Evolutionary conservation across 2,888 invertebrate genomes (phyloP), one percentile per base, ranked within the genome.

Genomic region (Lobophora halterata): DNA sequence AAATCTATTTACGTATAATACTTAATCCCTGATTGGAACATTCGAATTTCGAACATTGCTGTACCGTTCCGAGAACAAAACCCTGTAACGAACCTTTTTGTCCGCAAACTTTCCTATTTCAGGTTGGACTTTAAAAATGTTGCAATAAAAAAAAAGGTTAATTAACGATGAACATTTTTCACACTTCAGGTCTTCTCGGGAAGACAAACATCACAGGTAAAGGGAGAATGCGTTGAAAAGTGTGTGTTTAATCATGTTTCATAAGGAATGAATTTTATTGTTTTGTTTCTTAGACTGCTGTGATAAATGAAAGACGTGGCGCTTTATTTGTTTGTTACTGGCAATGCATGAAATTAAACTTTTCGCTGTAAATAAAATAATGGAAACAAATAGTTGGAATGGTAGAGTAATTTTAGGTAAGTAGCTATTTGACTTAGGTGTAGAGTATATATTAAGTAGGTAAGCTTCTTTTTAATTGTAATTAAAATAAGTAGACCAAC

Each of bases 141-240:
- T 65, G 68, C 71, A 65, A 65, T 63, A 32, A 57, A 73, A 78
- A 74, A 77, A 75, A 77, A 70, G 65, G 71, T 75, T 74, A 80
- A 81, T 82, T 86, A 85, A 86, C 81, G 79, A 80, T 85, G 81
- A 82, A 80, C 66, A 79, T 86, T 87, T 86, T 86, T 86, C 85
- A 86, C 80, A 80, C 87, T 86, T 81, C 88, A 88, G 88, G 88
- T 88, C 88, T 88, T 88, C 88, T 88, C 87, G 88, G 88, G 82
- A 88, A 88, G 88, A 88, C 88, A 73, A 88, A 87, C 81, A 83
- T 88, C 73, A 86, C 88, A 88, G 88, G 88, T 88, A 88, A 88
- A 76, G 18, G n/a, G 55, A 60, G 58, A 69, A 65, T 65, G 57
- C 24, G 30, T 40, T 30, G 36, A 36, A 43, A 58, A 57, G 70